A percentile compares a stretch with the other conserved stretches of the same genome.
These are phyloP conservation scores for Eristalis tenax DNA, from an alignment of 2,888 invertebrate genomes.

Conservation along the genomic window DNA sequence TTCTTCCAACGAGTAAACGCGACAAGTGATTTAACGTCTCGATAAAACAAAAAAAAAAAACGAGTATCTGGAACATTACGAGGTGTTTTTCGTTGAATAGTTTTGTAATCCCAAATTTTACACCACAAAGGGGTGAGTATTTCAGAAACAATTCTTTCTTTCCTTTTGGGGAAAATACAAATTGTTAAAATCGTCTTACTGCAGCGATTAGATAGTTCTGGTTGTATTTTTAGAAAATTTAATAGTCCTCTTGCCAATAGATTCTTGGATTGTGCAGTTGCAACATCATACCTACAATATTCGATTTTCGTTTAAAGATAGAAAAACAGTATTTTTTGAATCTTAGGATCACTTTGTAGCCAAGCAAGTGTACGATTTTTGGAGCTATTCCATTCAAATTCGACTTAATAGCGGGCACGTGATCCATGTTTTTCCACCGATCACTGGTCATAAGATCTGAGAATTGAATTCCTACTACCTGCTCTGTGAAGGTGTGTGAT, in stretches of 20 bases:
- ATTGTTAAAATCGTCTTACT: conserved; percentile 2
- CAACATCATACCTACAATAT: conserved; percentile 11
- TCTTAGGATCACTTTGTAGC: neutral
- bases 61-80: conserved; percentile 32
- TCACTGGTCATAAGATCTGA: conserved; percentile 52
- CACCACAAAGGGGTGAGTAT: conserved; percentile 46
- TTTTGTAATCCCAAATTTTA: conserved; percentile 5
- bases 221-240: conserved; percentile 59
- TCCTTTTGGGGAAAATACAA: neutral
- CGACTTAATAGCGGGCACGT: conserved; percentile 40
- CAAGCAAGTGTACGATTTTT: neutral
- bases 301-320: conserved; percentile 6
- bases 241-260: conserved; percentile 25
- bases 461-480: conserved; percentile 39
- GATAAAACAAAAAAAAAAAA: conserved; percentile 29
- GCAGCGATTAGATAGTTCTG: conserved; percentile 33
- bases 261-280: conserved; percentile 8
- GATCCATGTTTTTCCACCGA: conserved; percentile 28
- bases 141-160: neutral
- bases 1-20: conserved; percentile 52
- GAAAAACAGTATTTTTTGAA: conserved; percentile 26
- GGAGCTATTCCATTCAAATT: neutral
- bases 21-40: conserved; percentile 45
- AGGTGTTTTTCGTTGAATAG: conserved; percentile 14
- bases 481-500: conserved; percentile 47